phyloP scores from a whole-genome alignment of 2,888 invertebrate species.

The Dione juno region DNA sequence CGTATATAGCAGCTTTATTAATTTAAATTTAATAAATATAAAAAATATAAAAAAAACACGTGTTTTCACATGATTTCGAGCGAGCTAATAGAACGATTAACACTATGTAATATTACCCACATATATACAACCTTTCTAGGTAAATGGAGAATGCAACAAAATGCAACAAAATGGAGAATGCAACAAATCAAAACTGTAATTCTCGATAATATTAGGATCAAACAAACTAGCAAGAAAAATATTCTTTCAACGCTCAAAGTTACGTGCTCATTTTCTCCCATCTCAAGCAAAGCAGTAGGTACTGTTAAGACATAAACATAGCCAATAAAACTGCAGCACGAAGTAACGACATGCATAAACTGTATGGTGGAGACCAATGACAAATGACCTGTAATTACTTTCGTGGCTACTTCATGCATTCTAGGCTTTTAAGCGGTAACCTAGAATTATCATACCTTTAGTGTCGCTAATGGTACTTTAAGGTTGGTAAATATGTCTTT shows the following conservation, averaged over 20 bases:
- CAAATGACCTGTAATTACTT: constrained; percentile 53
- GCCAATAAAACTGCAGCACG: constrained; percentile 34
- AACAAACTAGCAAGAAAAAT: not conserved
- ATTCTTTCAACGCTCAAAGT: not conserved
- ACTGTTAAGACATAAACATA: constrained; percentile 24
- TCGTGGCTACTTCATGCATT: constrained; percentile 46
- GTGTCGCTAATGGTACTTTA: constrained; percentile 26
- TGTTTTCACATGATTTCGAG: too few relatives aligned
- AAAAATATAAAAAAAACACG: too few relatives aligned
- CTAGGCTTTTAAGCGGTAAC: constrained; percentile 40
- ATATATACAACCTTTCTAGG: too few relatives aligned
- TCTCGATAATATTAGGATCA: too few relatives aligned
- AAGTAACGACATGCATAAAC: constrained; percentile 31
- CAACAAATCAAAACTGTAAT: too few relatives aligned
- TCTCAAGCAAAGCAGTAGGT: not conserved
- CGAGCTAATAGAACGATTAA: too few relatives aligned
- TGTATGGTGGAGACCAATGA: constrained; percentile 42
- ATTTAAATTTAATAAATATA: too few relatives aligned
- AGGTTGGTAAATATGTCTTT: constrained; percentile 3
- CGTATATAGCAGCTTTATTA: too few relatives aligned
- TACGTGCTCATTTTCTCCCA: constrained; percentile 1
- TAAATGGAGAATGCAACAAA: too few relatives aligned
- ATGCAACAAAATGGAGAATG: too few relatives aligned
- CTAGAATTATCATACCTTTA: constrained; percentile 37
- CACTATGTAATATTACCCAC: too few relatives aligned